Evolutionary conservation across 1,140 invertebrate genomes (phyloP).

Genomic region (Laodelphax striatellus): DNA sequence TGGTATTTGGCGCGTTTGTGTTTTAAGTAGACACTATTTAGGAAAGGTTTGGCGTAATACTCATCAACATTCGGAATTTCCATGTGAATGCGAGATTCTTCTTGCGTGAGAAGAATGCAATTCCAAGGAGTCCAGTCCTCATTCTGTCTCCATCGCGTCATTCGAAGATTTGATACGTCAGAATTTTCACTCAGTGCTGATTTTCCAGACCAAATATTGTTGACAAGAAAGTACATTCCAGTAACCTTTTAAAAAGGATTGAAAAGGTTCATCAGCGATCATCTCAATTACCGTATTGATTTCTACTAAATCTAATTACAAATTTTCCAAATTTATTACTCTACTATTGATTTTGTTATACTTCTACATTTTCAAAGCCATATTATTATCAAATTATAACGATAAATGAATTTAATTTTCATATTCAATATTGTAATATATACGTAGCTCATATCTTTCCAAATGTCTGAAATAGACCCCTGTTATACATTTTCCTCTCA

Average conservation of each 20-base stretch:
- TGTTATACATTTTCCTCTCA: too few species aligned
- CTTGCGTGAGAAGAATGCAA: slow-evolving; percentile 49
- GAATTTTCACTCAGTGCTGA: slow-evolving; percentile 47
- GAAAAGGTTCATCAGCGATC: too few species aligned
- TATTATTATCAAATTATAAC: too few species aligned
- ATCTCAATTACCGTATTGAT: too few species aligned
- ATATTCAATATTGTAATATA: too few species aligned
- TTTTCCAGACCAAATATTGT: slow-evolving; percentile 51
- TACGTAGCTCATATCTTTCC: too few species aligned
- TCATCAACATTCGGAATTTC: slow-evolving; percentile 15
- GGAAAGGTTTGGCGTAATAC: slow-evolving; percentile 13
- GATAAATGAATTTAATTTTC: too few species aligned
- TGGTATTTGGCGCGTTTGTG: slow-evolving; percentile 12
- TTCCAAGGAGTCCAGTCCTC: slow-evolving; percentile 61
- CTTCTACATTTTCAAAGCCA: too few species aligned
- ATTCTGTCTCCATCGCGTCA: slow-evolving; percentile 43
- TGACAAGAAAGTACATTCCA: slow-evolving; percentile 50
- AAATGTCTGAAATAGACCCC: too few species aligned
- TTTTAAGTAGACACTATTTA: slow-evolving; percentile 4
- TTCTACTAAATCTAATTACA: too few species aligned
- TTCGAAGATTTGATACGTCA: slow-evolving; percentile 43
- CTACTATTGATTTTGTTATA: too few species aligned
- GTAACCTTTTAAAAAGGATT: slow-evolving; percentile 24
- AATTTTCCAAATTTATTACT: too few species aligned
- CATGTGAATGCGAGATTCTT: slow-evolving; percentile 48